Conservation (phyloP, 2,113 vertebrate species). For the Phaethornis superciliosus region DNA sequence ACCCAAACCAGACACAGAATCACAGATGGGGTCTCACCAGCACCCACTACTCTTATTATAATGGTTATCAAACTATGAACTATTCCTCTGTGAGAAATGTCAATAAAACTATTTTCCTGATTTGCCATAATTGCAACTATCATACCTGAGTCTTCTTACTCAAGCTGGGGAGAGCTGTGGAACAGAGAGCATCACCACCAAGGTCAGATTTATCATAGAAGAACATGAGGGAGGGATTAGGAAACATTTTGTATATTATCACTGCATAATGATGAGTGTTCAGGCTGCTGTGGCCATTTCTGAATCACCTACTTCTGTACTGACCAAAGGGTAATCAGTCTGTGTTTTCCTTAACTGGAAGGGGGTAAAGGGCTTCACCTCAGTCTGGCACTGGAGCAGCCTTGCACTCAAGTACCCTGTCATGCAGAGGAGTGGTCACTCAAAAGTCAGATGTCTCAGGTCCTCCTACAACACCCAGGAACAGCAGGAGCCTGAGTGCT, state of each 20-base stretch:
- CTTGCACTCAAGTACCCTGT: neutral
- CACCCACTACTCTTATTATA: neutral
- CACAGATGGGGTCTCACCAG: neutral
- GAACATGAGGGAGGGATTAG: neutral
- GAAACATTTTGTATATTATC: neutral
- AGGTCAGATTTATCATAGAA: neutral
- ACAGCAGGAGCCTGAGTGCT: neutral
- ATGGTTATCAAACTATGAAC: neutral
- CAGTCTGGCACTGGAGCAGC: neutral
- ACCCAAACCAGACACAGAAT: neutral
- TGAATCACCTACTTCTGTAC: neutral
- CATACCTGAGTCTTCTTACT: neutral
- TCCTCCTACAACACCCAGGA: neutral
- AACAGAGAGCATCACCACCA: neutral
- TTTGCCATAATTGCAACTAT: neutral
- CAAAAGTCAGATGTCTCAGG: neutral
- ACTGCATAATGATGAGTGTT: neutral
- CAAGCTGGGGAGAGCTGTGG: neutral
- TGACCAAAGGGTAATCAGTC: neutral
- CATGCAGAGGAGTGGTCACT: neutral
- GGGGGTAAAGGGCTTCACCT: neutral
- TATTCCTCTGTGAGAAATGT: neutral
- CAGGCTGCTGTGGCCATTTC: neutral
- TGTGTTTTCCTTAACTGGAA: neutral
- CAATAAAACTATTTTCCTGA: neutral